Percentiles rank a stretch among this genome's conserved stretches.
These are phyloP conservation scores for Belgica antarctica DNA, from an alignment of 2,888 invertebrate genomes.

Conservation along the genomic window DNA sequence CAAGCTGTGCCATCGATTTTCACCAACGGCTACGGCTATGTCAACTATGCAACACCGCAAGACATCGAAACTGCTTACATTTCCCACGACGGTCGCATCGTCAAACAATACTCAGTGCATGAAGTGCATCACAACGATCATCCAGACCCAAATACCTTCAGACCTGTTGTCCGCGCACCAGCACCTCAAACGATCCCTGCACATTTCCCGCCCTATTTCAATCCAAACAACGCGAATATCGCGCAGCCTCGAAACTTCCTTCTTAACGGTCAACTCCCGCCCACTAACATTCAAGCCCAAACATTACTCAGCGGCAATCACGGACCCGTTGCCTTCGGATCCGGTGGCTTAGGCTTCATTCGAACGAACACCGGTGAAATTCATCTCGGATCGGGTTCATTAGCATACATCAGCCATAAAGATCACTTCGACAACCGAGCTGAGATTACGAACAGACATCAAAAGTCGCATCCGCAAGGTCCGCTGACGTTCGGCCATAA, in stretches of 20 bases:
- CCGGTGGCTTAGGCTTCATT: constrained; percentile 54
- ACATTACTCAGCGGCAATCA: constrained; percentile 45
- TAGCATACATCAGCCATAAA: constrained; percentile 53
- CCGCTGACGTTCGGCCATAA: constrained; percentile 6
- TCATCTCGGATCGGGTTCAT: constrained; percentile 54
- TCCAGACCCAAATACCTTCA: constrained; percentile 7
- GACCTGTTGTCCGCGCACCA: background rate
- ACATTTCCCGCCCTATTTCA: background rate
- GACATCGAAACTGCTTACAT: constrained; percentile 48
- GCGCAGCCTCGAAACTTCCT: background rate
- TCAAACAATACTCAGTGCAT: constrained; percentile 55
- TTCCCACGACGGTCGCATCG: constrained; percentile 50
- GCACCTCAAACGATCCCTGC: constrained; percentile 46
- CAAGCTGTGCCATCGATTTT: background rate
- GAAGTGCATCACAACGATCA: constrained; percentile 53
- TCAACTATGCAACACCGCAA: constrained; percentile 43
- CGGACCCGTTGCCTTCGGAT: constrained; percentile 52
- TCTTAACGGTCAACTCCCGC: background rate
- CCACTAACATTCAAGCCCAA: constrained; percentile 27
- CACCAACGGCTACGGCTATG: background rate
- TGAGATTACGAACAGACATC: background rate
- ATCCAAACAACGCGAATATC: constrained; percentile 15
- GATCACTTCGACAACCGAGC: constrained; percentile 46
- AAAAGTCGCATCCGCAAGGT: constrained; percentile 14
- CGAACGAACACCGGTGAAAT: constrained; percentile 53